Percentiles rank a stretch among this genome's conserved stretches.
These are phyloP conservation scores for Ariopsis seemanni DNA, from an alignment of 2,113 vertebrate species.

Conservation along the genomic window DNA sequence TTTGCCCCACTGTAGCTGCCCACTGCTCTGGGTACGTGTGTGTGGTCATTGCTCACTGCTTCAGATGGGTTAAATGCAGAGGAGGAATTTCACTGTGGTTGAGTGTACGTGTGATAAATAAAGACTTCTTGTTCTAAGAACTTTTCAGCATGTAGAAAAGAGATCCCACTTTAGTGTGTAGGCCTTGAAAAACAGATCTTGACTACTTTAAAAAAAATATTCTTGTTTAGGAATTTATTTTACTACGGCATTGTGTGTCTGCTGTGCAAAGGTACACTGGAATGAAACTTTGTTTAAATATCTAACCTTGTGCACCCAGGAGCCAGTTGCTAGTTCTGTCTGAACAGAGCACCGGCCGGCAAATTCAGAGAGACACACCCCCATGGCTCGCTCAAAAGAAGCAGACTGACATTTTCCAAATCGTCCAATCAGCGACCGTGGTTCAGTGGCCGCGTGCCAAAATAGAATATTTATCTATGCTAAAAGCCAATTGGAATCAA, in stretches of 20 bases:
- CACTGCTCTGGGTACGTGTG: no score
- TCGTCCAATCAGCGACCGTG: constrained; percentile 62
- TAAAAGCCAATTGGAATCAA: constrained; percentile 65
- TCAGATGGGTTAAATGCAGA: no score
- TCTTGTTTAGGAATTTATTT: background rate
- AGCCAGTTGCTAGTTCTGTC: constrained; percentile 32
- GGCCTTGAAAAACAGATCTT: background rate
- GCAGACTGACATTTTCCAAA: constrained; percentile 52
- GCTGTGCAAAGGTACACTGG: no score
- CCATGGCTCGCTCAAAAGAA: constrained; percentile 46
- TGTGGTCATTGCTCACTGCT: no score
- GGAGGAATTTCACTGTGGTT: no score
- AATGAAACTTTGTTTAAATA: background rate
- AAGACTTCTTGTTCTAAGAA: no score
- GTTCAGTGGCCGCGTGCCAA: constrained; percentile 73
- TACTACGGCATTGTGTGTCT: background rate
- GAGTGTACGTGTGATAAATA: no score
- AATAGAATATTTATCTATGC: constrained; percentile 71
- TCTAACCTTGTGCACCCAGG: background rate
- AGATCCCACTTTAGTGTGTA: no score
- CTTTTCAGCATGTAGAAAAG: no score
- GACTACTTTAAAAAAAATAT: background rate
- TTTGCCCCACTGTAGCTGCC: no score
- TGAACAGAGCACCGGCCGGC: constrained; percentile 70
- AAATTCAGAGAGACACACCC: constrained; percentile 65